A percentile compares a stretch with the other conserved stretches of the same genome.
Evolutionary conservation across 2,113 vertebrate species (phyloP).

Genomic region (Nannospalax galili): DNA sequence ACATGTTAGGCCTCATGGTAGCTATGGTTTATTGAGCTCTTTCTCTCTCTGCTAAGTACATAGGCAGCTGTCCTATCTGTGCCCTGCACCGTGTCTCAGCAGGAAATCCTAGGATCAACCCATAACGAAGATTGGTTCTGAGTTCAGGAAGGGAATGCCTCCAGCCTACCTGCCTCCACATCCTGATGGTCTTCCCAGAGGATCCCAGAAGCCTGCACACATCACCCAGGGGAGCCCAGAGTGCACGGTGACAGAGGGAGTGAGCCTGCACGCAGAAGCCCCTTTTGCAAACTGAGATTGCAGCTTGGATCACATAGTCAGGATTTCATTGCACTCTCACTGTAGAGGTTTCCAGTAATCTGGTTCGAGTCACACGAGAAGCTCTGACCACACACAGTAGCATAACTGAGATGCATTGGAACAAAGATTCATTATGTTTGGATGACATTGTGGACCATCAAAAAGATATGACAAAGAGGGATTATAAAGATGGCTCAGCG

Average conservation of each 20-base stretch:
- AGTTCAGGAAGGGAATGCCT: fast-evolving
- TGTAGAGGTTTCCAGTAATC: neutral
- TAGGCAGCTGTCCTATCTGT: too few species aligned
- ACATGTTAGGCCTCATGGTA: neutral
- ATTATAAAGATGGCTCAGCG: too few species aligned
- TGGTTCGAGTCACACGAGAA: neutral
- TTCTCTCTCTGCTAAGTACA: neutral
- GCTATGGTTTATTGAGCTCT: neutral
- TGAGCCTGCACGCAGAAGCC: fast-evolving
- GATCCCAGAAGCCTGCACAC: fast-evolving
- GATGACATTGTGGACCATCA: too few species aligned
- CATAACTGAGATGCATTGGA: fast-evolving
- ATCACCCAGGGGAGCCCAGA: neutral
- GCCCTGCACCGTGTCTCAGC: too few species aligned
- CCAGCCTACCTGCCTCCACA: fast-evolving
- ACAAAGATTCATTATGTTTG: neutral
- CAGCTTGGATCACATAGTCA: neutral
- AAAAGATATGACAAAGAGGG: too few species aligned
- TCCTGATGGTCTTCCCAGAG: fast-evolving
- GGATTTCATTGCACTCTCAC: neutral
- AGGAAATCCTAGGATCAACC: too few species aligned
- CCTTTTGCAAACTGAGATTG: neutral
- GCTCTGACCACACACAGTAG: too few species aligned
- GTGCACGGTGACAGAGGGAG: fast-evolving
- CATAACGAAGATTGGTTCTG: neutral